phyloP scores from a whole-genome alignment of 2,797 vertebrate species.

The Melanogrammus aeglefinus region DNA sequence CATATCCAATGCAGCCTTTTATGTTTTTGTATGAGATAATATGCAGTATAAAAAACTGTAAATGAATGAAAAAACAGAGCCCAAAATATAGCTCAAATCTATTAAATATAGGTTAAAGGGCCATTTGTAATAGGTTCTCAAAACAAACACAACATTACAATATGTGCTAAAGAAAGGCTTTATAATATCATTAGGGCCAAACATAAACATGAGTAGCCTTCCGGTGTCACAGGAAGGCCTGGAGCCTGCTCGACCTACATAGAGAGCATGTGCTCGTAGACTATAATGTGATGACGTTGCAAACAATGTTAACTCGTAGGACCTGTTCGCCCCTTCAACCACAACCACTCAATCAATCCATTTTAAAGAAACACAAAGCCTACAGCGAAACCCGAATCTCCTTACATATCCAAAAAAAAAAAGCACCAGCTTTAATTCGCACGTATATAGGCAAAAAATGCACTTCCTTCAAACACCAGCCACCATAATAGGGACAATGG shows the following conservation, averaged over 20 bases:
- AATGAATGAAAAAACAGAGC: too few species aligned
- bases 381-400: too few species aligned
- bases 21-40: too few species aligned
- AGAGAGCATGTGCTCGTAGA: slow-evolving; percentile 15
- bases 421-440: not conserved
- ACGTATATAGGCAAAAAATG: not conserved
- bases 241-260: slow-evolving; percentile 29
- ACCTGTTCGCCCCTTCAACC: not conserved
- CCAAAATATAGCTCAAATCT: not conserved
- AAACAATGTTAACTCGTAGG: slow-evolving; percentile 14
- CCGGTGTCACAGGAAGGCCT: slow-evolving; percentile 31
- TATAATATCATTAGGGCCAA: not conserved
- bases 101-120: not conserved
- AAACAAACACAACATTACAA: too few species aligned
- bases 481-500: not conserved
- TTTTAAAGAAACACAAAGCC: not conserved
- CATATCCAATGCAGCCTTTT: too few species aligned
- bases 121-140: too few species aligned
- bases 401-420: too few species aligned
- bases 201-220: not conserved
- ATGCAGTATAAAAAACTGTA: too few species aligned
- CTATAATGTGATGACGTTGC: slow-evolving; percentile 30
- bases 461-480: not conserved
- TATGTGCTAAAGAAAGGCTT: too few species aligned
- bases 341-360: not conserved